Percentiles rank a stretch among this genome's conserved stretches.
Evolutionary conservation across 2,113 vertebrate genomes (phyloP).

Genomic region (Romanogobio albipinnatus): DNA sequence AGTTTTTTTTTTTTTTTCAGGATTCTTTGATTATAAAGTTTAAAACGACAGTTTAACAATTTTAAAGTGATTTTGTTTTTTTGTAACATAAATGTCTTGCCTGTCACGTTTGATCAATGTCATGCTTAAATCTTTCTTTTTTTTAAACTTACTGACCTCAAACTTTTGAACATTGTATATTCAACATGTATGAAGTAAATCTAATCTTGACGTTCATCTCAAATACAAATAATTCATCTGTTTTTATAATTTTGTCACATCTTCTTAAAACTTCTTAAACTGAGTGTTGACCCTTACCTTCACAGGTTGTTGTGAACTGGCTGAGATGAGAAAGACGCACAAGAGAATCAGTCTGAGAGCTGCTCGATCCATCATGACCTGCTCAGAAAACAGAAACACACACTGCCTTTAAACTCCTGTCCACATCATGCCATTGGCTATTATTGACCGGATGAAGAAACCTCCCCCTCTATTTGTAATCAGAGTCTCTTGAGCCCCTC

Average conservation of each 20-base stretch:
- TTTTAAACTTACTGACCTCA: not conserved
- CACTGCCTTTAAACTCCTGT: constrained; percentile 19
- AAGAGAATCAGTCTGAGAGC: constrained; percentile 4
- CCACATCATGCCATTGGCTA: constrained; percentile 22
- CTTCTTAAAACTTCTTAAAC: not conserved
- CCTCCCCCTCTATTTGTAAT: not conserved
- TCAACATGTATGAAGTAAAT: not conserved
- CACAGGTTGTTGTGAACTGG: not conserved
- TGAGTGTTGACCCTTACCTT: not conserved
- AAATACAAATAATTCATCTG: not conserved
- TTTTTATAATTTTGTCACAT: not conserved
- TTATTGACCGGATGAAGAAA: not conserved
- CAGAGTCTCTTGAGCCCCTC: not conserved
- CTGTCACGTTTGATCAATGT: not conserved
- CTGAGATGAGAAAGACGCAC: constrained; percentile 3
- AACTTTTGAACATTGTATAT: not conserved
- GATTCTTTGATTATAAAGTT: not conserved
- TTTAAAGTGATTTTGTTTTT: not conserved
- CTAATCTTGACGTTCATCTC: not conserved
- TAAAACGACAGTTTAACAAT: not conserved
- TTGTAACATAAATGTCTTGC: not conserved
- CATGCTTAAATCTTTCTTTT: not conserved
- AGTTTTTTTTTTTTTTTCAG: not conserved
- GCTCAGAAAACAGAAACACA: constrained; percentile 39
- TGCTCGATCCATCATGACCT: constrained; percentile 47